Conservation (phyloP, 53 echinoderm and acorn worm species). For the Temnopleurus reevesii region DNA sequence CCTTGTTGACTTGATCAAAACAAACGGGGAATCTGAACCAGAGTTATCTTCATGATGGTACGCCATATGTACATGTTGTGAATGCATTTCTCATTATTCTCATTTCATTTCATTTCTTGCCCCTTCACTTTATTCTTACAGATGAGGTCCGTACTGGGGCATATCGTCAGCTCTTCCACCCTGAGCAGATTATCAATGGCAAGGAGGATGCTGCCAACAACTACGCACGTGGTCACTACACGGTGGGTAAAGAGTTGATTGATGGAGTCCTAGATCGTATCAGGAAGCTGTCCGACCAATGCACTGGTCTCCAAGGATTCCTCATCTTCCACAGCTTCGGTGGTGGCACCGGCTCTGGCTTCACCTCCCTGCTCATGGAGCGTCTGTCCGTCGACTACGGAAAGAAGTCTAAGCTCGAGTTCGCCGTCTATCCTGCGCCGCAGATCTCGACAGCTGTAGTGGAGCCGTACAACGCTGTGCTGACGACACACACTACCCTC, state of each 20-base stretch:
- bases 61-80: background rate
- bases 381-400: slow-evolving; percentile 98
- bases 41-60: background rate
- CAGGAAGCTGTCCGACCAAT: slow-evolving; percentile 78
- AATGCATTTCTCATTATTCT: background rate
- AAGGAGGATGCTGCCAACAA: slow-evolving; percentile 96
- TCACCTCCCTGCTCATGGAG: slow-evolving; percentile 92
- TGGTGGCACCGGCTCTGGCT: slow-evolving; percentile 96
- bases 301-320: slow-evolving; percentile 96
- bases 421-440: slow-evolving; percentile 67
- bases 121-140: background rate
- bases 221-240: slow-evolving; percentile 94
- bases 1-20: too few relatives aligned
- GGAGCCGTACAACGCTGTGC: slow-evolving; percentile 49
- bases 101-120: background rate
- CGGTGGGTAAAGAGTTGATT: slow-evolving; percentile 82
- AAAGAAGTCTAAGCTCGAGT: slow-evolving; percentile 95
- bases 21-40: too few relatives aligned
- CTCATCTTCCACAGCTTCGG: slow-evolving; percentile 98
- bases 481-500: slow-evolving; percentile 68
- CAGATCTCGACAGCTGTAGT: slow-evolving; percentile 63
- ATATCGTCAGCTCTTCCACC: slow-evolving; percentile 90
- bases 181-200: slow-evolving; percentile 90
- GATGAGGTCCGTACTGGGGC: slow-evolving; percentile 73
- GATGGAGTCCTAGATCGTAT: slow-evolving; percentile 70